Conservation (phyloP, 2,888 invertebrate species). For the Beris chalybata region DNA sequence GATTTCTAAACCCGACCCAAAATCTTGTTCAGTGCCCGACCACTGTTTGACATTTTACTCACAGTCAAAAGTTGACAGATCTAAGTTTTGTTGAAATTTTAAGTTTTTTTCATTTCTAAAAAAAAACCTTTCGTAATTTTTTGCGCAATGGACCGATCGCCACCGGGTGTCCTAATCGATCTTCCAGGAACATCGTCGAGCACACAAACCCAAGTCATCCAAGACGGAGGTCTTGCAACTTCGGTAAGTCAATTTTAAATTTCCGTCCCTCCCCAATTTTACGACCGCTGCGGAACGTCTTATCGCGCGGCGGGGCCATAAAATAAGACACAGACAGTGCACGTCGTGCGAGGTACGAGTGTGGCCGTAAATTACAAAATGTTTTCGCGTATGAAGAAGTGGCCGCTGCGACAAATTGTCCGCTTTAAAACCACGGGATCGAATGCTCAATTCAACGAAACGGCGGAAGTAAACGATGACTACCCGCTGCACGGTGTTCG, state of each 20-base stretch:
- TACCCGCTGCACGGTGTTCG: constrained; percentile 71
- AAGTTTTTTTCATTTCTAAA: not conserved
- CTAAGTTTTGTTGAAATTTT: not conserved
- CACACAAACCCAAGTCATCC: constrained; percentile 34
- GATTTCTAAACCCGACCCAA: not conserved
- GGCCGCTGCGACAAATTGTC: no score
- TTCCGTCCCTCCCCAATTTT: constrained; percentile 3
- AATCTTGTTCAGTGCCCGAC: not conserved
- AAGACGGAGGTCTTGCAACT: not conserved
- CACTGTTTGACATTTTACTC: not conserved
- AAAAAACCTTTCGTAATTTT: not conserved
- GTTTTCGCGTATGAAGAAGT: not conserved
- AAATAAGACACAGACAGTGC: not conserved
- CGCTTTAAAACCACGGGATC: no score
- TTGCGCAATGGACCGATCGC: constrained; percentile 34
- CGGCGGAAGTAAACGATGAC: constrained; percentile 37
- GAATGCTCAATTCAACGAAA: not conserved
- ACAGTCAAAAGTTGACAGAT: not conserved
- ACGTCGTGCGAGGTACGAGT: no score
- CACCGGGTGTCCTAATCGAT: constrained; percentile 26
- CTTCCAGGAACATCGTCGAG: constrained; percentile 26
- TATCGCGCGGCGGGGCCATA: not conserved
- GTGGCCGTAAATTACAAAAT: no score
- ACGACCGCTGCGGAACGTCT: not conserved
- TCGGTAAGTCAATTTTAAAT: constrained; percentile 24